Percentiles rank a stretch among this genome's conserved stretches.
These are phyloP conservation scores for Brachionus calyciflorus DNA, from an alignment of 1,140 invertebrate genomes.

Conservation along the genomic window DNA sequence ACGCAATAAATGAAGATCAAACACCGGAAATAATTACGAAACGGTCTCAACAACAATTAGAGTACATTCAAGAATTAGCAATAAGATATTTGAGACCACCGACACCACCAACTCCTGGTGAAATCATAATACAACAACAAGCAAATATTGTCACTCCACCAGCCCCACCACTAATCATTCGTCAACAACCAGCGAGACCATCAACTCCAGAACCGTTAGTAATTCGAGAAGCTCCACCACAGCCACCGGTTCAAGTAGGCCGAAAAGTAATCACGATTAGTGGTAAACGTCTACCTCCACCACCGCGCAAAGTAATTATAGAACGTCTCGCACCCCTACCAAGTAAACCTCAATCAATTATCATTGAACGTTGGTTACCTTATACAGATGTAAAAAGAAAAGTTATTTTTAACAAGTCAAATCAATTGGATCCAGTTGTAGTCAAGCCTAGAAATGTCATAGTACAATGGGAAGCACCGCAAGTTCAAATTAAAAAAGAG, in stretches of 20 bases:
- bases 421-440: not conserved
- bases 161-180: constrained; percentile 27
- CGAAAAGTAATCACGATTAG: not conserved
- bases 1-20: constrained; percentile 15
- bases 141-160: not conserved
- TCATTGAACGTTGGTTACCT: constrained; percentile 39
- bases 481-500: not conserved
- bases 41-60: not conserved
- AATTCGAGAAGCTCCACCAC: constrained; percentile 14
- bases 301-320: constrained; percentile 37
- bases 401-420: constrained; percentile 13
- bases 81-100: constrained; percentile 16
- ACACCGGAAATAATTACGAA: not conserved
- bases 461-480: not conserved
- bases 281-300: not conserved
- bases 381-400: not conserved
- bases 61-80: constrained; percentile 15
- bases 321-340: constrained; percentile 13
- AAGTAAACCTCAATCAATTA: constrained; percentile 8
- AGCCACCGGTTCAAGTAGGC: not conserved
- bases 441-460: constrained; percentile 1
- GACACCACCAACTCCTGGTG: constrained; percentile 9
- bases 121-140: constrained; percentile 24
- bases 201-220: constrained; percentile 9
- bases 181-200: not conserved